Base-by-base conservation (phyloP, 2,888 invertebrate genomes). In the Spodoptera littoralis region DNA sequence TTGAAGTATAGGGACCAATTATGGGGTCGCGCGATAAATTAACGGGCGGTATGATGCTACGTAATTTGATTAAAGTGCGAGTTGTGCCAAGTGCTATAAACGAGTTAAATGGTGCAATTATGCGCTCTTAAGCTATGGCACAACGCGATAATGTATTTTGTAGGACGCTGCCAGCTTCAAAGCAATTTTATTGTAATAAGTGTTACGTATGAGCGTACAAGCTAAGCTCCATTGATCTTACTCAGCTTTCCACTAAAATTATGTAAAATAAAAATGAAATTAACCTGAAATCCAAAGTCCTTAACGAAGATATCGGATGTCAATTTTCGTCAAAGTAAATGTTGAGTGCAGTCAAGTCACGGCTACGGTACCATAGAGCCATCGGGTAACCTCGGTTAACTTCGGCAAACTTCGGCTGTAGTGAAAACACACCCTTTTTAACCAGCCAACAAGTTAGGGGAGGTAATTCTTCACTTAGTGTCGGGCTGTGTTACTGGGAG, bases 71-170 rank as follows among this genome's bases (percentile, higher is more conserved):
- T 80, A 80, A 71, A 78, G 64, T 69, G 44, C 53, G 49, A 44
- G 45, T 55, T 52, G 50, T 62, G 75, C 78, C 78, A 70, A 80
- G 59, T 61, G 62, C 61, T 64, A 59, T 55, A 51, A 62, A 60
- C 68, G 53, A 65, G 67, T 74, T 77, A 70, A 74, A 77, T 72
- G 78, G 58, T 52, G 62, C 80, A 77, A 77, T 80, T 80, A 70
- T 68, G 50, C 49, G 65, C 78, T 66, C 63, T 77, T 65, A 65
- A 72, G 60, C 63, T 54, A 42, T 48, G 51, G 45, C 41, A 13
- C 50, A 30, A 43, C 43, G 27, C 30, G 36, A n/a, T 60, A 50
- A 73, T 68, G 46, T 60, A 50, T 69, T 60, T 43, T n/a, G 46
- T 53, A 49, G 50, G 18, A 48, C 30, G 46, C 22, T 43, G 27